Base-by-base conservation (phyloP, 2,888 invertebrate species). In the Campoletis raptor region DNA sequence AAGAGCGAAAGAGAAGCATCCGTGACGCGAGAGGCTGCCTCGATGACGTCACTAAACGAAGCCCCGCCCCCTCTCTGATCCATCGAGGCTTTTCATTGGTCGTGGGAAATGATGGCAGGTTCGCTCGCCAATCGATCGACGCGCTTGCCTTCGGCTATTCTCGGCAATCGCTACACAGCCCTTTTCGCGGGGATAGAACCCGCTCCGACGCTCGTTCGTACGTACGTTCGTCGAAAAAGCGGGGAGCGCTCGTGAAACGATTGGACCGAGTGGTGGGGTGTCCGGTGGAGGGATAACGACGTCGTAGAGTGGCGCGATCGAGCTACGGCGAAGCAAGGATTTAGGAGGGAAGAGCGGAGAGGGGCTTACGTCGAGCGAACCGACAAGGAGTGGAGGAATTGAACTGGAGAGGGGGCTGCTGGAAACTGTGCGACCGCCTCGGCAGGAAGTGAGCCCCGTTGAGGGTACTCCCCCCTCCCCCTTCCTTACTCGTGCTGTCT, bases 61-160 rank as follows among this genome's bases (percentile, higher is more conserved):
- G 90, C 89, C 83, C 91, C 92, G 92, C 93, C 93, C 90, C 87
- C 87, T 86, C 79, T 82, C 78, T 83, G 83, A 77, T 84, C 74
- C 78, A 88, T 76, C 77, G 84, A 67, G 83, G 76, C 61, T 77
- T 81, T 88, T 81, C 83, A 94, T 94, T 94, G 94, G 94, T 88
- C 78, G 90, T 83, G 73, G 78, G 91, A 89, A 94, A 94, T 94
- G 93, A 94, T 94, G 94, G 94, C 94, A 94, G 94, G 93, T 93
- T 89, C 87, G 90, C 89, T 91, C 85, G 91, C 94, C 94, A 94
- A 94, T 94, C 93, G 94, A 94, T 94, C 92, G 90, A 87, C 90
- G 88, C 86, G 89, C 89, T n/a, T 36, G 52, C 21, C 66, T 66
- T 86, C 88, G 87, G 87, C 52, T 3, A 64, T 64, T 12, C 67